Percentiles rank a stretch among this genome's conserved stretches.
These are phyloP conservation scores for Chionis minor DNA, from an alignment of 2,113 vertebrate species.

Conservation along the genomic window DNA sequence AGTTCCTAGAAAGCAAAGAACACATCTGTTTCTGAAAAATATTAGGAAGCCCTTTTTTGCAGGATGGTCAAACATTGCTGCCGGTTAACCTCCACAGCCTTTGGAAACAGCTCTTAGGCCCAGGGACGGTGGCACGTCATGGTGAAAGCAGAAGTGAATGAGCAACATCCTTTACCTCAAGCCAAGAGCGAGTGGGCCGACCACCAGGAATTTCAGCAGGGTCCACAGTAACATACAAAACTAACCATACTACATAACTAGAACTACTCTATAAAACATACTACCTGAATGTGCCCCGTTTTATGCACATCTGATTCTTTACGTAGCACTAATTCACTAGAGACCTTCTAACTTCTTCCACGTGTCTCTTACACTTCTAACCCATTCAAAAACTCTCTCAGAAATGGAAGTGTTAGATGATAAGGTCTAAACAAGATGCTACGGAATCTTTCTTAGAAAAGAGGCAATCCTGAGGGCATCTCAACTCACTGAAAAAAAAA, in stretches of 20 bases:
- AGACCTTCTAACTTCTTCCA: neutral
- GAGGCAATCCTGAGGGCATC: neutral
- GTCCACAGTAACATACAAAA: neutral
- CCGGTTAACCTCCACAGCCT: neutral
- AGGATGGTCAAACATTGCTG: rapidly evolving
- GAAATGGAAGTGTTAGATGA: neutral
- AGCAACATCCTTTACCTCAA: neutral
- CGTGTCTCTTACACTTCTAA: neutral
- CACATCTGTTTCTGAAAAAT: rapidly evolving
- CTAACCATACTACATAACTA: neutral
- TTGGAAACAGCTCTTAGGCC: neutral
- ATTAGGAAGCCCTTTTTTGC: neutral
- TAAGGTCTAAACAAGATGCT: neutral
- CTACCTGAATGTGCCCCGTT: neutral
- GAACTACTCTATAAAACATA: neutral
- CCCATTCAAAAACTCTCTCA: neutral
- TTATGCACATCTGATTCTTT: neutral
- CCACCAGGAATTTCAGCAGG: neutral
- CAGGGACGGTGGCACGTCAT: rapidly evolving
- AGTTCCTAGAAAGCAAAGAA: slow-evolving; percentile 19
- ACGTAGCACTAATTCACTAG: neutral
- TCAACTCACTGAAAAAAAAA: neutral
- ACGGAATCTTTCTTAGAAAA: neutral
- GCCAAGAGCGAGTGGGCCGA: neutral
- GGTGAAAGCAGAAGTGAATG: neutral